A percentile compares a stretch with the other conserved stretches of the same genome.
These are phyloP conservation scores for Liposcelis brunnea DNA, from an alignment of 2,888 invertebrate genomes.

Conservation along the genomic window DNA sequence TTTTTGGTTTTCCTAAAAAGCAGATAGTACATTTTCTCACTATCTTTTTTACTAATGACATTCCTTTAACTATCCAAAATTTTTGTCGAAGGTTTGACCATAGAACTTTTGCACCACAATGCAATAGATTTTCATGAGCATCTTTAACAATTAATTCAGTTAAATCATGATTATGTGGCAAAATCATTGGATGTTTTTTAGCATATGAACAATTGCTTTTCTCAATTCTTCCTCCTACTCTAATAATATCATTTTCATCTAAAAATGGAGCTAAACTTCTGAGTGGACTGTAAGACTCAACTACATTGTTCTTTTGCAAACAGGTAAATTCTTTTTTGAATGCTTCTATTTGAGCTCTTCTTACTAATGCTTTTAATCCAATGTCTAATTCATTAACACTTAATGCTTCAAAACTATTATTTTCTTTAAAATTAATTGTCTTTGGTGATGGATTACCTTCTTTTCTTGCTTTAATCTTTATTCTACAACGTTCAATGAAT, in stretches of 20 bases:
- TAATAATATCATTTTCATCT: conserved; percentile 8
- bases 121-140: no score
- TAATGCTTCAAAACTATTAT: no score
- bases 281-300: background rate
- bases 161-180: conserved; percentile 1
- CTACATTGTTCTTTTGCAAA: background rate
- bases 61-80: conserved; percentile 20
- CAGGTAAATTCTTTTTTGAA: no score
- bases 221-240: conserved; percentile 11
- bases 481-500: no score
- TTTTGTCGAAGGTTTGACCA: conserved; percentile 12
- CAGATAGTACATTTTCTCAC: conserved; percentile 21
- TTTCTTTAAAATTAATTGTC: no score
- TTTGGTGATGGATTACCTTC: no score
- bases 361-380: no score
- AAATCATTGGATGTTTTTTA: conserved; percentile 9
- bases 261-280: conserved; percentile 1
- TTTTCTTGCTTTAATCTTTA: no score
- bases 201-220: background rate
- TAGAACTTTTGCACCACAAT: no score
- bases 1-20: conserved; percentile 15
- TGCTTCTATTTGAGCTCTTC: no score
- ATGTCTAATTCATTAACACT: no score
- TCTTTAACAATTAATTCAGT: no score
- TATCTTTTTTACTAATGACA: conserved; percentile 15